phyloP scores from a whole-genome alignment of 2,888 invertebrate genomes.

The Heliothis peltigera region DNA sequence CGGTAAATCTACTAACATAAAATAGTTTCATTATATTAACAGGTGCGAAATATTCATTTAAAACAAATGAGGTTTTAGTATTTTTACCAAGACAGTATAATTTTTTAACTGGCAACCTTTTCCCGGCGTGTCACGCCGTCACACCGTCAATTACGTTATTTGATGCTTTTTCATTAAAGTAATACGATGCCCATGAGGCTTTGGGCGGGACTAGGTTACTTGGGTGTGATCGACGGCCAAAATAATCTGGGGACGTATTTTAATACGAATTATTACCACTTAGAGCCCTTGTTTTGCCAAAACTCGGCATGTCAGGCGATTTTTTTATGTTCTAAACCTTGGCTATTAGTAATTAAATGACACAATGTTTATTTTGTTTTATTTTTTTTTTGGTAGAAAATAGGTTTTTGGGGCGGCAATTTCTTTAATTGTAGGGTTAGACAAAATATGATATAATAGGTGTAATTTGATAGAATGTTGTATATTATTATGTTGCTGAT shows the following conservation, averaged over 20 bases:
- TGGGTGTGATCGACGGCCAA: conserved; percentile 64
- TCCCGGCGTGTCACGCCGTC: conserved; percentile 46
- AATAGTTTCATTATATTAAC: no score
- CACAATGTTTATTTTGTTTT: conserved; percentile 5
- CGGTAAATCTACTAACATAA: no score
- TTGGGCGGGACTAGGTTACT: conserved; percentile 74
- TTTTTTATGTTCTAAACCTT: conserved; percentile 42
- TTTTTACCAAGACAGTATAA: background rate
- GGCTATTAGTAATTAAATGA: conserved; percentile 40
- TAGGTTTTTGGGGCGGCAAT: conserved; percentile 31
- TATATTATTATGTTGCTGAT: conserved; percentile 1
- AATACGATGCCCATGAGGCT: conserved; percentile 76
- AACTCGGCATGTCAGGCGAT: conserved; percentile 46
- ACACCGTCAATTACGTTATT: conserved; percentile 85
- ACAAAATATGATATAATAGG: background rate
- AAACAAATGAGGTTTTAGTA: background rate
- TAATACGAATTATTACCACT: conserved; percentile 54
- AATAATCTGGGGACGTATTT: conserved; percentile 60
- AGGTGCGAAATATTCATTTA: no score
- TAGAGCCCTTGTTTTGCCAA: conserved; percentile 43
- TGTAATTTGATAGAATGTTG: conserved; percentile 2
- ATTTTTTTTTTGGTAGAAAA: conserved; percentile 22
- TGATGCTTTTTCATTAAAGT: conserved; percentile 88
- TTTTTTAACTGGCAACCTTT: conserved; percentile 52
- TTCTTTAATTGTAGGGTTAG: background rate